A percentile compares a stretch with the other conserved stretches of the same genome.
These are phyloP conservation scores for Trachemys scripta DNA, from an alignment of 2,113 vertebrate genomes.

Conservation along the genomic window DNA sequence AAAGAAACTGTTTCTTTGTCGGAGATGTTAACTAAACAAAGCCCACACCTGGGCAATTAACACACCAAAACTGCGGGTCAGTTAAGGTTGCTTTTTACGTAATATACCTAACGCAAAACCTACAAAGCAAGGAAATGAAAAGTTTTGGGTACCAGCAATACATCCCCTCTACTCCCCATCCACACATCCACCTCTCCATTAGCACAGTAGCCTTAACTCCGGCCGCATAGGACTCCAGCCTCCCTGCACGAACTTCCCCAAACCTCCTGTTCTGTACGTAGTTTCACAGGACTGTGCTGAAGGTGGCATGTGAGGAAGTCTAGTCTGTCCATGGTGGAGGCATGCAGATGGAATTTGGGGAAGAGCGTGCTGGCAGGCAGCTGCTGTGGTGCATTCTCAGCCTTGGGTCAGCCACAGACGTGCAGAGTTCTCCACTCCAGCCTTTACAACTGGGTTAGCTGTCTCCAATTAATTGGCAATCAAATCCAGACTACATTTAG, in stretches of 20 bases:
- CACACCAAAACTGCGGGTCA: neutral
- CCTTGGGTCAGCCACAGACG: neutral
- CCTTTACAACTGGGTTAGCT: neutral
- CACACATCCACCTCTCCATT: rapidly evolving
- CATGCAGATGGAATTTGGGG: too few species aligned
- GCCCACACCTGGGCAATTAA: neutral
- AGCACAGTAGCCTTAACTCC: neutral
- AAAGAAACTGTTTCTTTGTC: neutral
- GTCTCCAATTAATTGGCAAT: neutral
- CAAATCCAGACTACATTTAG: neutral
- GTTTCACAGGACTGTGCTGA: too few species aligned
- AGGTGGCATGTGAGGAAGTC: too few species aligned
- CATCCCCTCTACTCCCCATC: neutral
- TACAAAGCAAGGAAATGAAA: neutral
- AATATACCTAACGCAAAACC: neutral
- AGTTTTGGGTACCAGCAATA: neutral
- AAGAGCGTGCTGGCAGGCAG: too few species aligned
- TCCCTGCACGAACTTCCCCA: too few species aligned
- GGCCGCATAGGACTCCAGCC: too few species aligned
- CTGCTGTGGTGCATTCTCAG: neutral
- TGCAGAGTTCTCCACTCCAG: neutral
- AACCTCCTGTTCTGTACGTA: too few species aligned
- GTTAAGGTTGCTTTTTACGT: constrained; percentile 23
- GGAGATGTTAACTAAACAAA: neutral
- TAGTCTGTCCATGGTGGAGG: too few species aligned